These are phyloP conservation scores for Telenomus remus DNA, from an alignment of 1,140 invertebrate genomes.

Conservation along the genomic window DNA sequence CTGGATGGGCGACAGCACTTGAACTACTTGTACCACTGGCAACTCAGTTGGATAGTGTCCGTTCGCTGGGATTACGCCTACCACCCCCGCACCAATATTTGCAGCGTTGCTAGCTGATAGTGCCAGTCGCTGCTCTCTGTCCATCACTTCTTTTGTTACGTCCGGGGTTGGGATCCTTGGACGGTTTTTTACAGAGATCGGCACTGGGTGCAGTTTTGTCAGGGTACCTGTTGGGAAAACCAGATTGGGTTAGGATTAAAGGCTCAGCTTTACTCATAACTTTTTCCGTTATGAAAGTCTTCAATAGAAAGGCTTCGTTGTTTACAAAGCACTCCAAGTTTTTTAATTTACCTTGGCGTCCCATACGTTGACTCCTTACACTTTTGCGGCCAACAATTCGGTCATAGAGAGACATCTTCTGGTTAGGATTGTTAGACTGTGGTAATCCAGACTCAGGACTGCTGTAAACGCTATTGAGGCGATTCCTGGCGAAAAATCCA, in stretches of 20 bases:
- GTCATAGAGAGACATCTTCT: constrained; percentile 88
- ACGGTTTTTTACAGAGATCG: constrained; percentile 82
- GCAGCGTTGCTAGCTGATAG: constrained; percentile 74
- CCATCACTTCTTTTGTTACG: constrained; percentile 84
- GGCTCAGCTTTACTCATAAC: not conserved
- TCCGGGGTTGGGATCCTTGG: constrained; percentile 91
- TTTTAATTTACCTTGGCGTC: constrained; percentile 77
- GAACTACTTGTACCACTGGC: constrained; percentile 84
- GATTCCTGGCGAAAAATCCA: constrained; percentile 82
- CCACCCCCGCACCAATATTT: constrained; percentile 78
- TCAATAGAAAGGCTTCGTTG: too few relatives aligned
- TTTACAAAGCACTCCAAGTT: too few relatives aligned
- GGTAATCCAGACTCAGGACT: constrained; percentile 81
- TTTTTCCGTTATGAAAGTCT: too few relatives aligned
- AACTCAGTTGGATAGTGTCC: constrained; percentile 78
- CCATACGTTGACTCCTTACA: constrained; percentile 80
- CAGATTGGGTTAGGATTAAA: not conserved
- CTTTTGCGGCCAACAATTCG: constrained; percentile 87
- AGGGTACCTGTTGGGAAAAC: constrained; percentile 71
- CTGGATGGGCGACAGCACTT: constrained; percentile 83
- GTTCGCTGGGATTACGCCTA: constrained; percentile 77
- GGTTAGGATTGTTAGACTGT: constrained; percentile 70
- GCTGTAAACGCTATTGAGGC: constrained; percentile 85
- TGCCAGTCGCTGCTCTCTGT: constrained; percentile 81
- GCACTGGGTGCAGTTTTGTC: constrained; percentile 81